phyloP scores from a whole-genome alignment of 1,140 invertebrate species.

The Mycetomoellerius zeteki region DNA sequence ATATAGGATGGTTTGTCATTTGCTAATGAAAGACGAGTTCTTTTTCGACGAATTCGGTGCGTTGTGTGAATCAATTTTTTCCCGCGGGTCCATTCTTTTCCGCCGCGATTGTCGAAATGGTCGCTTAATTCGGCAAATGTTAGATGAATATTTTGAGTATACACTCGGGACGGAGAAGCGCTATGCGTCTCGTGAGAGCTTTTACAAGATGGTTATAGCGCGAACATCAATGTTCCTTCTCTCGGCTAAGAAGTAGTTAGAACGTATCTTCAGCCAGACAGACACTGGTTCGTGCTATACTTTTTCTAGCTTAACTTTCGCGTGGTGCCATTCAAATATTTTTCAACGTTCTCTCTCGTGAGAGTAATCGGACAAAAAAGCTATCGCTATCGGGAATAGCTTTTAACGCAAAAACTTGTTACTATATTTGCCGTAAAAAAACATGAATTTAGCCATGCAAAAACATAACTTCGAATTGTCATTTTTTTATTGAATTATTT shows the following conservation, averaged over 20 bases:
- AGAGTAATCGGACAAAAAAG: background rate
- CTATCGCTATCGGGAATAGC: background rate
- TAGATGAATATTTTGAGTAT: constrained; percentile 16
- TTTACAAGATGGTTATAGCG: constrained; percentile 23
- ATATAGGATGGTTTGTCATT: background rate
- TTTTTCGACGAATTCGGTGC: background rate
- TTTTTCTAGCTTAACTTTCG: background rate
- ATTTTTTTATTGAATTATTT: background rate
- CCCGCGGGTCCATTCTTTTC: background rate
- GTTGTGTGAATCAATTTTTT: background rate
- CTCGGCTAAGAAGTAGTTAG: background rate
- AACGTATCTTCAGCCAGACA: constrained; percentile 16
- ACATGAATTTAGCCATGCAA: background rate
- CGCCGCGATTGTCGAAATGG: background rate
- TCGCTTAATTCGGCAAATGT: constrained; percentile 26
- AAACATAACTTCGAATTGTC: background rate
- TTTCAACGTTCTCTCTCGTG: background rate
- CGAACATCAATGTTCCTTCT: background rate
- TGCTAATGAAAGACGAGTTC: background rate
- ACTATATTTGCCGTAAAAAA: background rate
- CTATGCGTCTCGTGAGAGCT: constrained; percentile 56
- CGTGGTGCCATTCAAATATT: constrained; percentile 9
- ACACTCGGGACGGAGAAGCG: background rate
- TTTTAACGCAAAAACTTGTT: background rate
- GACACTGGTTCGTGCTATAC: background rate